A percentile compares a stretch with the other conserved stretches of the same genome.
Conservation (phyloP, 2,797 vertebrate species). For the Diceros bicornis region DNA sequence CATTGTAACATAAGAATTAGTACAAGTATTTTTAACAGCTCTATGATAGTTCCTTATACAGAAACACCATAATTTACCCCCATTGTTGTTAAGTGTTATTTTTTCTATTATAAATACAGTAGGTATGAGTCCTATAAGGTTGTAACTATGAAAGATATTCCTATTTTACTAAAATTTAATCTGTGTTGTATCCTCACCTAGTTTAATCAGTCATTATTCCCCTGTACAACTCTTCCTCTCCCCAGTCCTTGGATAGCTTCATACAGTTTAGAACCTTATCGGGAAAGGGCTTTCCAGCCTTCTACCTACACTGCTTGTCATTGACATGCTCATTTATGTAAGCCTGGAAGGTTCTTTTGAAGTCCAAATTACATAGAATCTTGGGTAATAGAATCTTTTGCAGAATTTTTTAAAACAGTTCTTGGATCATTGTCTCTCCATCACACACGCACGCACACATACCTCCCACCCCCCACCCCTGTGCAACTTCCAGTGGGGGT, state of each 20-base stretch:
- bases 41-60: background rate
- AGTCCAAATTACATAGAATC: constrained; percentile 40
- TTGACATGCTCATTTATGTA: background rate
- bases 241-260: background rate
- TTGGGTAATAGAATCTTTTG: constrained; percentile 30
- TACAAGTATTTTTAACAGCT: constrained; percentile 34
- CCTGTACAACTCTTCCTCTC: background rate
- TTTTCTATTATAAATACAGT: constrained; percentile 6
- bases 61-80: background rate
- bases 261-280: background rate
- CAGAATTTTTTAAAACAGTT: constrained; percentile 50
- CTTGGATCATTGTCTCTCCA: background rate
- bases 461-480: no score
- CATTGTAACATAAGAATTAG: background rate
- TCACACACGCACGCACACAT: background rate
- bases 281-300: constrained; percentile 15
- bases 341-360: constrained; percentile 25
- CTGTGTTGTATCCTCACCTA: background rate
- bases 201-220: background rate
- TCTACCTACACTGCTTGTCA: background rate
- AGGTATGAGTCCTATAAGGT: background rate
- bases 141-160: constrained; percentile 25
- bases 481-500: background rate
- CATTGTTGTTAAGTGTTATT: background rate
- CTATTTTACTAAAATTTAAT: constrained; percentile 50